A percentile compares a stretch with the other conserved stretches of the same genome.
phyloP scores from a whole-genome alignment of 2,113 vertebrate genomes.

The Eptesicus fuscus region DNA sequence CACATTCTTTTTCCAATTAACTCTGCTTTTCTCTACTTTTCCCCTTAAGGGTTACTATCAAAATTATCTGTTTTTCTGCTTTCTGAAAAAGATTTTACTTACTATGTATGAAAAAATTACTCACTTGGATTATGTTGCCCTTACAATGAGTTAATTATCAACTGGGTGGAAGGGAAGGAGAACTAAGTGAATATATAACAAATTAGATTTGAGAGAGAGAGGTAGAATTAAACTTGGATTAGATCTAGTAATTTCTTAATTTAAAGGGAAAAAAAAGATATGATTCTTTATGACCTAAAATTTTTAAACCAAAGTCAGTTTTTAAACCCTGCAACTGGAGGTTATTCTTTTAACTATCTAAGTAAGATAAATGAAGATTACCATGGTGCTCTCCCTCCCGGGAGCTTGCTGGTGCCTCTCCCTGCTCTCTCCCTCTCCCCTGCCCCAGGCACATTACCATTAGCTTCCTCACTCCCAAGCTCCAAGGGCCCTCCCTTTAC shows the following conservation, averaged over 20 bases:
- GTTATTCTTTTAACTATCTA: slow-evolving; percentile 34
- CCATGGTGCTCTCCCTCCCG: too few species aligned
- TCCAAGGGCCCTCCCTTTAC: too few species aligned
- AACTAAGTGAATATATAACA: slow-evolving; percentile 23
- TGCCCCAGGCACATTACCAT: too few species aligned
- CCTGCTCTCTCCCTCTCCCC: too few species aligned
- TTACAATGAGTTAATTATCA: slow-evolving; percentile 55
- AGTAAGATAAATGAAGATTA: slow-evolving; percentile 11
- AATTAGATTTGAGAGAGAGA: neutral
- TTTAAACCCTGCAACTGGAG: slow-evolving; percentile 25
- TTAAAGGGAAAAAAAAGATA: neutral
- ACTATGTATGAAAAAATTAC: neutral
- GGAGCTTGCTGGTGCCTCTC: too few species aligned
- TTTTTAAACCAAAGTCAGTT: slow-evolving; percentile 16
- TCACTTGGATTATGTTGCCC: slow-evolving; percentile 1
- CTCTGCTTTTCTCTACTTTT: slow-evolving; percentile 17
- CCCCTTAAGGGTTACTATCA: slow-evolving; percentile 15
- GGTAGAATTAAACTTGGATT: slow-evolving; percentile 10
- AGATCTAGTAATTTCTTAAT: neutral
- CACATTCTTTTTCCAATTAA: slow-evolving; percentile 2
- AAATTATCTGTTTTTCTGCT: slow-evolving; percentile 16
- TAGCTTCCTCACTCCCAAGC: too few species aligned
- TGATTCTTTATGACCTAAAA: neutral
- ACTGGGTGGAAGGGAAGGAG: neutral
- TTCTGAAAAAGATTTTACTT: slow-evolving; percentile 30